Base-by-base conservation (phyloP, 2,888 invertebrate genomes). In the Trachelus iudaicus region DNA sequence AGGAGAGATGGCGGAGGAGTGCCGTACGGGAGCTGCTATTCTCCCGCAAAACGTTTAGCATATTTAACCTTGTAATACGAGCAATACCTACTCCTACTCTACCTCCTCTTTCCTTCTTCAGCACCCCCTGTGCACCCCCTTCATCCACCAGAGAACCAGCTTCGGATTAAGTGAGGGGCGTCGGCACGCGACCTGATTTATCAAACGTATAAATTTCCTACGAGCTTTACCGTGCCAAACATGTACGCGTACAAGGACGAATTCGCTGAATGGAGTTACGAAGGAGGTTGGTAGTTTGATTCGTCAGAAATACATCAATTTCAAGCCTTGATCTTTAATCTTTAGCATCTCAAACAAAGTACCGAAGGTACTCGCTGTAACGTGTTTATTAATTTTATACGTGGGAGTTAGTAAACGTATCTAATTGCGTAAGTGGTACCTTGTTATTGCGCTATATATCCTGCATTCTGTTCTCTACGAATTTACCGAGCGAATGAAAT, bases 141-240 rank as follows among this genome's bases (percentile, higher is more conserved):
- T 23, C 56, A 56, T 23, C 56, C 33, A 78, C 78, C 75, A 34
- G 34, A 75, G 73, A 78, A 68, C 69, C 78, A 73, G 78, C 73
- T 78, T 78, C 75, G 71, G 75, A 78, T 78, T 78, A 78, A 78
- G 78, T 75, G 76, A 76, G 75, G 71, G 73, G 78, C 78, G 78
- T 78, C 78, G 78, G 75, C 78, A 78, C 78, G 78, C 78, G 78
- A 78, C 78, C 75, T 76, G 78, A 78, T 78, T 78, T 78, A 78
- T 76, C 71, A 78, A 78, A 35, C 75, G 71, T 75, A 37, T 73
- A 78, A 78, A 71, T 71, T 31, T 71, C 31, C 71, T 31, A 23
- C 71, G 31, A 71, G 56, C 71, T n/a, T 71, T 13, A 34, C 31
- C 71, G 71, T 71, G 31, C 31, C 31, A 71, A 71, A 71, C 71